Conservation (phyloP, 2,888 invertebrate species). For the Eupeodes luniger region DNA sequence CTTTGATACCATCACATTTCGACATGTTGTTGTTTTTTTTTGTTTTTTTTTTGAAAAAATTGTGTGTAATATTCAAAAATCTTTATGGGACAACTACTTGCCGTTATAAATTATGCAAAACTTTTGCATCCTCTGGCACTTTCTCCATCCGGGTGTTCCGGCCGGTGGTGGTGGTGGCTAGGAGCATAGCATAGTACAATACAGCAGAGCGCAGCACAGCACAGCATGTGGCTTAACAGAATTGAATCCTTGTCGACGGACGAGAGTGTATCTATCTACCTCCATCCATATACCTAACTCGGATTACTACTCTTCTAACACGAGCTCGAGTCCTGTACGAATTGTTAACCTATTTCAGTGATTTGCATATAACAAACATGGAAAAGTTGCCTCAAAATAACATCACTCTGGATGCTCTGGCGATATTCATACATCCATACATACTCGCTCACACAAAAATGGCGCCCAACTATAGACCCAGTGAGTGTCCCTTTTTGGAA, state of each 20-base stretch:
- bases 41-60: slow-evolving; percentile 36
- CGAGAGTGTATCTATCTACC: slow-evolving; percentile 14
- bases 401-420: slow-evolving; percentile 39
- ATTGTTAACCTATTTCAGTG: slow-evolving; percentile 74
- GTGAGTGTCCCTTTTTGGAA: background rate
- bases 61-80: slow-evolving; percentile 56
- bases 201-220: background rate
- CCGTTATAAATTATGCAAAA: slow-evolving; percentile 66
- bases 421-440: background rate
- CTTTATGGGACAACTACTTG: slow-evolving; percentile 63
- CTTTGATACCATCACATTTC: background rate
- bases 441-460: background rate
- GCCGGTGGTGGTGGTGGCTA: background rate
- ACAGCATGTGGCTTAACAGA: slow-evolving; percentile 75
- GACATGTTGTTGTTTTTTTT: background rate
- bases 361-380: slow-evolving; percentile 75
- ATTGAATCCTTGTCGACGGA: slow-evolving; percentile 64
- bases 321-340: slow-evolving; percentile 59
- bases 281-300: slow-evolving; percentile 15
- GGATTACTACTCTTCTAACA: slow-evolving; percentile 49
- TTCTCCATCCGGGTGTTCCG: slow-evolving; percentile 20
- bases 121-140: slow-evolving; percentile 8
- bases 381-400: slow-evolving; percentile 66
- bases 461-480: slow-evolving; percentile 8
- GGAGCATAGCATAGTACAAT: slow-evolving; percentile 43